Evolutionary conservation across 2,888 invertebrate genomes (phyloP), one percentile per base, ranked within the genome.

Genomic region (Erebia aethiops): DNA sequence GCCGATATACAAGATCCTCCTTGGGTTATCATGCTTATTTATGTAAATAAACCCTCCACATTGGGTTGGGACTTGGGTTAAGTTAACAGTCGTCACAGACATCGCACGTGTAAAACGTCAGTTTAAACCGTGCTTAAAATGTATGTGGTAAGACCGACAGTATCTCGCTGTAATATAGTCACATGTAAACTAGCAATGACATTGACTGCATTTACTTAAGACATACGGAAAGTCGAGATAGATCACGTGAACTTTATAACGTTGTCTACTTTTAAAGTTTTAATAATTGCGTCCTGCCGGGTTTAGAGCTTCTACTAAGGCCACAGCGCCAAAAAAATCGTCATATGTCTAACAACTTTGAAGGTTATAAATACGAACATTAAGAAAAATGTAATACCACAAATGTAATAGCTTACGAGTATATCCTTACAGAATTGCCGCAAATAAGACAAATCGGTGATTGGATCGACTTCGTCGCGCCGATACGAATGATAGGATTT

Each of bases 381-480:
- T 14, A 49, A 2, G 7, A 8, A 52, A 52, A n/a, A 49, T 16
- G 13, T n/a, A 10, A 64, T 9, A 9, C 8, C 43, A 3, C 16
- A 54, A 13, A 3, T 4, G 16, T 52, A n/a, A 35, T 16, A 64
- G 35, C 7, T 14, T n/a, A n/a, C n/a, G n/a, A n/a, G n/a, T n/a
- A 64, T 35, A 64, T 11, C 51, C 16, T 4, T 18, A 41, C 26
- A 56, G 41, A 65, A 56, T 43, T 43, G 18, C 3, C 18, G 26
- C 26, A 35, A 66, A 49, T 58, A 49, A 58, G 13, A 56, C 58
- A 57, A 67, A 67, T 67, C 66, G 56, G 43, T 41, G 66, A 66
- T 56, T 56, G 26, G 58, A 67, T 67, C 26, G 49, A 49, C 57
- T 66, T 46, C 46, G 26, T 65, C 46, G 66, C 46, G 0, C 26